phyloP scores from a whole-genome alignment of 2,797 vertebrate genomes.

The Pantherophis alleghaniensis region DNA sequence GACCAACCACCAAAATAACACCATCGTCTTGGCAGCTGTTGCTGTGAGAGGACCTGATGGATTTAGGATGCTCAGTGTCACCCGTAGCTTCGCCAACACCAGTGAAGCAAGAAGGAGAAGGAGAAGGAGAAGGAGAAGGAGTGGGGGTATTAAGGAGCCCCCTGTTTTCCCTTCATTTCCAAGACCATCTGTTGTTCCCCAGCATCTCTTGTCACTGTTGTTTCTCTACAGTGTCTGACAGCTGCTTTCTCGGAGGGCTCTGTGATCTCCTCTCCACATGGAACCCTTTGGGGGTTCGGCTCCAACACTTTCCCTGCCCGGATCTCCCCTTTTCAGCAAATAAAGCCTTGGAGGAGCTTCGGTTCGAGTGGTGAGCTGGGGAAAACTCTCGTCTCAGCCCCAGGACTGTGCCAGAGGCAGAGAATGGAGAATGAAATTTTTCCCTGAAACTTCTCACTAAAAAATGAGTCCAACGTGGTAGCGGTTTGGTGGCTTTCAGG shows the following conservation, averaged over 20 bases:
- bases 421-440: neutral
- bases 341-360: neutral
- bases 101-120: neutral
- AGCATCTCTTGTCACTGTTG: neutral
- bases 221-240: neutral
- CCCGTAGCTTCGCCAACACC: neutral
- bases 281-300: neutral
- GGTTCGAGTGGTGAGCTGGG: slow-evolving; percentile 7
- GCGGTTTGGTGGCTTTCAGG: neutral
- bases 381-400: neutral
- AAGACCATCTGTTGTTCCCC: neutral
- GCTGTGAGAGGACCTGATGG: neutral
- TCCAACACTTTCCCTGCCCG: neutral
- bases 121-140: too few species aligned
- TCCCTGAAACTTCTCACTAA: neutral
- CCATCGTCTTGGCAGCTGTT: neutral
- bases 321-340: neutral
- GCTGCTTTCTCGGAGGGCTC: neutral
- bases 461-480: neutral
- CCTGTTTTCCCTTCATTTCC: neutral
- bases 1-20: neutral
- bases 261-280: neutral
- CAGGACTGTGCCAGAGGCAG: slow-evolving; percentile 14
- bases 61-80: neutral
- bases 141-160: neutral